These are phyloP conservation scores for Sander vitreus DNA, from an alignment of 2,113 vertebrate species.

Conservation along the genomic window DNA sequence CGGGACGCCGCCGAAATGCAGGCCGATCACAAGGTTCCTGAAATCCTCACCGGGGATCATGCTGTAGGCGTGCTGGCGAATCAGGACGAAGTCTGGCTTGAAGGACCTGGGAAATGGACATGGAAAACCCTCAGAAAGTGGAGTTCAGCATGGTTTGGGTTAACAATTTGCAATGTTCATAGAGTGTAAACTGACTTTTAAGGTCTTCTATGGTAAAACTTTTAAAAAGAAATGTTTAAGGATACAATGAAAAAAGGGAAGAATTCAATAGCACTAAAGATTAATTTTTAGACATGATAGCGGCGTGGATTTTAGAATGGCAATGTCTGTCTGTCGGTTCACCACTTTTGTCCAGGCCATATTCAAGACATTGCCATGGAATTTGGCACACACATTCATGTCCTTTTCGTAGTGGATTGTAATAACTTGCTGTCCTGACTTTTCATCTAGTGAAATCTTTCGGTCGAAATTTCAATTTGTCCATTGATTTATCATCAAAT, in stretches of 20 bases:
- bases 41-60: slow-evolving; percentile 96
- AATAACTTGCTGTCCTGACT: too few species aligned
- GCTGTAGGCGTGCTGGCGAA: slow-evolving; percentile 95
- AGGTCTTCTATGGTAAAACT: not conserved
- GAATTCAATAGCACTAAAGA: not conserved
- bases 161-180: not conserved
- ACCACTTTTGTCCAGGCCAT: too few species aligned
- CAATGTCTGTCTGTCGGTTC: not conserved
- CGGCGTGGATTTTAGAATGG: not conserved
- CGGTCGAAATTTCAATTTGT: too few species aligned
- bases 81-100: slow-evolving; percentile 93
- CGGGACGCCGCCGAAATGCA: slow-evolving; percentile 91
- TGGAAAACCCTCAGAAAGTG: not conserved
- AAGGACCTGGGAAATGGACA: slow-evolving; percentile 87
- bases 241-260: not conserved
- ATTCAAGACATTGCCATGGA: too few species aligned
- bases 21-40: slow-evolving; percentile 92
- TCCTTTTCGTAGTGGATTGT: too few species aligned
- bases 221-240: not conserved
- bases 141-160: not conserved
- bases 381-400: too few species aligned
- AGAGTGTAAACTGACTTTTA: not conserved
- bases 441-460: too few species aligned
- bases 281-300: not conserved
- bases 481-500: too few species aligned